These are phyloP conservation scores for Aurelia sp. DNA, from an alignment of 30 jellyfish, hydroid and myxozoan genomes.

Conservation along the genomic window DNA sequence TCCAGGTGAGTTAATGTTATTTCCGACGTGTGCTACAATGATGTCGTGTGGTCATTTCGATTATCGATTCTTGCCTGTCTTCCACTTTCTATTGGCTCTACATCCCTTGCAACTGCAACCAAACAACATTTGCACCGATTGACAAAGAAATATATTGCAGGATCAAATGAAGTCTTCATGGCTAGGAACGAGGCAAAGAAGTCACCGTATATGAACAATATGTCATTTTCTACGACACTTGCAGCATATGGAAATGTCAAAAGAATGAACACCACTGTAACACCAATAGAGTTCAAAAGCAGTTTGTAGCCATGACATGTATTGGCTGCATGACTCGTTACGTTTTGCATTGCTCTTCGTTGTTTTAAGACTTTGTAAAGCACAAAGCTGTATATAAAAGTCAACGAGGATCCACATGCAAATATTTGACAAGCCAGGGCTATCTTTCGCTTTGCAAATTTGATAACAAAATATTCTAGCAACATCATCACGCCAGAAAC, in stretches of 20 bases:
- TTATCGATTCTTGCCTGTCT: too few relatives aligned
- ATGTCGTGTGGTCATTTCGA: too few relatives aligned
- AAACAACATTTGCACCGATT: neutral
- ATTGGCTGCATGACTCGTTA: neutral
- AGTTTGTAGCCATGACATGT: neutral
- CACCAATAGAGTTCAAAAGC: slow-evolving; percentile 9
- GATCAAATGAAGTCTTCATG: slow-evolving; percentile 2
- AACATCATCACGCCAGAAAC: neutral
- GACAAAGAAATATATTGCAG: neutral
- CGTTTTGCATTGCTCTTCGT: neutral
- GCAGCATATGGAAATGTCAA: slow-evolving; percentile 1
- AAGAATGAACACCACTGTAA: neutral
- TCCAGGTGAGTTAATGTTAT: too few relatives aligned
- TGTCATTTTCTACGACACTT: neutral
- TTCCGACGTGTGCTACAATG: too few relatives aligned
- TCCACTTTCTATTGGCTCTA: too few relatives aligned
- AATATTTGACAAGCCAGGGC: neutral
- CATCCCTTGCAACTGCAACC: too few relatives aligned
- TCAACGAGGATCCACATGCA: neutral
- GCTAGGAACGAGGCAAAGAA: neutral
- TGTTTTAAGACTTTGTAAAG: neutral
- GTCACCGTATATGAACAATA: neutral
- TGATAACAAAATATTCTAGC: neutral
- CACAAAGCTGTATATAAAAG: neutral
- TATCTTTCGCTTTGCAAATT: neutral